These are phyloP conservation scores for Lutraria lutraria DNA, from an alignment of 2,888 invertebrate genomes.

Conservation along the genomic window DNA sequence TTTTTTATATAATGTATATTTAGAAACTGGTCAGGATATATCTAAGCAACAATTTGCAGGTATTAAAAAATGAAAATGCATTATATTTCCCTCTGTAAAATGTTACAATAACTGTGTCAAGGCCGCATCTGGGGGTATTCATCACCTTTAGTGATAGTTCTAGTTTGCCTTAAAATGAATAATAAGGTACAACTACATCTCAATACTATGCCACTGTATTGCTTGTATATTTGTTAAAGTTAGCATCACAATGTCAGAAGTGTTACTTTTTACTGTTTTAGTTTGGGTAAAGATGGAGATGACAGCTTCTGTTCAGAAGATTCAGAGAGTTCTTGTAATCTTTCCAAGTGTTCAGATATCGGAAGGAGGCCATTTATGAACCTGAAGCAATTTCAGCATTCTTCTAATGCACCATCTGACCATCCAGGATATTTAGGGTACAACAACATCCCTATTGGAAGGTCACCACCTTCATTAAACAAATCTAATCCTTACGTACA, in stretches of 20 bases:
- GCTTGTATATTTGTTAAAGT: background rate
- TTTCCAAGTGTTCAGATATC: background rate
- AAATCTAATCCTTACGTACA: background rate
- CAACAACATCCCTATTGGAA: background rate
- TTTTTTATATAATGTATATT: too few relatives aligned
- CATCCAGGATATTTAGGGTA: background rate
- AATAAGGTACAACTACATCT: too few relatives aligned
- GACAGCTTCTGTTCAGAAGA: background rate
- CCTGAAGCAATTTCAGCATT: background rate
- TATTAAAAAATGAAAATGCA: too few relatives aligned
- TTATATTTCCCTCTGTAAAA: too few relatives aligned
- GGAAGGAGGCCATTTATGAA: background rate
- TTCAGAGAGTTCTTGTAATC: slow-evolving; percentile 14
- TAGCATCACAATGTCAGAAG: background rate
- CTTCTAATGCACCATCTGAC: background rate
- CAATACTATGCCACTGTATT: too few relatives aligned
- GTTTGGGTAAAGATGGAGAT: slow-evolving; percentile 13
- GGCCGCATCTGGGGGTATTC: too few relatives aligned
- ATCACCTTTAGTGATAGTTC: too few relatives aligned
- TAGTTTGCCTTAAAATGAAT: too few relatives aligned
- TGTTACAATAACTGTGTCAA: too few relatives aligned
- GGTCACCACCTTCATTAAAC: background rate
- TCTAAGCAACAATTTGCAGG: too few relatives aligned
- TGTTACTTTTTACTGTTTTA: background rate
- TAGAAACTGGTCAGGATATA: too few relatives aligned